Conservation (phyloP, 2,797 vertebrate genomes). For the Pampus argenteus region DNA sequence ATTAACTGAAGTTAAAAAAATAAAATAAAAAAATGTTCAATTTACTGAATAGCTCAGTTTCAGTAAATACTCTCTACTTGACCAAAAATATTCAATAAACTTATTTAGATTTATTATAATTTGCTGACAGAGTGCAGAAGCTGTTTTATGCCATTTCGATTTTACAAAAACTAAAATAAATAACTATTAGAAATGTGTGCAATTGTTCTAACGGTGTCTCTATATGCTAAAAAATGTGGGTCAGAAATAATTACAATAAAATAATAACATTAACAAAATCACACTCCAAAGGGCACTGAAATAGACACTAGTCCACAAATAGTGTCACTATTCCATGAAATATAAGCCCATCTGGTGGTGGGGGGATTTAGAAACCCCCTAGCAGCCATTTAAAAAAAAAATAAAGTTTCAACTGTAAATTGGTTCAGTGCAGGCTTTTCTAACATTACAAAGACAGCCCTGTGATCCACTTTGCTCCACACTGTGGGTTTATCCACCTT, state of each 20-base stretch:
- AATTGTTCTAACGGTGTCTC: too few relatives aligned
- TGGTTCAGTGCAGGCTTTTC: constrained; percentile 61
- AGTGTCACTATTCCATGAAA: constrained; percentile 54
- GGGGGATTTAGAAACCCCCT: constrained; percentile 59
- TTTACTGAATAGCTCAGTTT: neutral
- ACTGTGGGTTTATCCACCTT: constrained; percentile 64
- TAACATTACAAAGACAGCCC: constrained; percentile 54
- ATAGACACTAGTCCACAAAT: constrained; percentile 32
- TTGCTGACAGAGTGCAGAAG: neutral
- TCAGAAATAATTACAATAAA: neutral
- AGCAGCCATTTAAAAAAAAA: constrained; percentile 57
- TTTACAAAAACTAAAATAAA: constrained; percentile 1
- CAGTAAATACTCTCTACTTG: neutral
- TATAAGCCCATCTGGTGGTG: constrained; percentile 62
- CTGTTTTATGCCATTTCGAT: neutral
- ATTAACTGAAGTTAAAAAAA: neutral
- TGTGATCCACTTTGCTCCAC: constrained; percentile 67
- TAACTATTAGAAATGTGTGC: too few relatives aligned
- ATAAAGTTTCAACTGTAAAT: constrained; percentile 63
- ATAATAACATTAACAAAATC: neutral
- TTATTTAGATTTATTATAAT: neutral
- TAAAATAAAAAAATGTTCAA: neutral
- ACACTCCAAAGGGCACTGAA: neutral
- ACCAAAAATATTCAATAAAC: neutral
- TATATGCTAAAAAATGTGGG: neutral